Percentiles rank a stretch among this genome's conserved stretches.
These are phyloP conservation scores for Drosophila lacicola DNA, from an alignment of 2,888 invertebrate genomes.

Conservation along the genomic window DNA sequence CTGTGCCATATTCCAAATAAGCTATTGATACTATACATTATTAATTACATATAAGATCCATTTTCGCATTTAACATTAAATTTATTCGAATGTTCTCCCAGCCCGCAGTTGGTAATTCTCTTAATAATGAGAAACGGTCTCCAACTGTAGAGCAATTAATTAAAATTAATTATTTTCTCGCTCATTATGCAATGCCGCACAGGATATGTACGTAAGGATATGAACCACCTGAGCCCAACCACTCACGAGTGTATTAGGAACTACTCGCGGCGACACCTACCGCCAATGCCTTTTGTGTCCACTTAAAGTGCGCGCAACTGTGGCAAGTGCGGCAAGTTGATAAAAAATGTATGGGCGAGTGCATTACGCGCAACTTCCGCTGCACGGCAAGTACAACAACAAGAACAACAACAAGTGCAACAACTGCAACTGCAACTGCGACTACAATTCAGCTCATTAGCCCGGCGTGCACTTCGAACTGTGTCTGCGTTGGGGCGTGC, in stretches of 20 bases:
- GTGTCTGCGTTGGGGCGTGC: constrained; percentile 60
- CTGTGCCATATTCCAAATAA: no score
- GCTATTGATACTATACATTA: no score
- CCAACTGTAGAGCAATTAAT: constrained; percentile 18
- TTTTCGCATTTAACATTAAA: background rate
- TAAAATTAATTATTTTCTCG: constrained; percentile 43
- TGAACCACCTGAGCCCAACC: background rate
- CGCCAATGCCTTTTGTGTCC: constrained; percentile 16
- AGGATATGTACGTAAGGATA: background rate
- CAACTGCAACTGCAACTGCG: constrained; percentile 14
- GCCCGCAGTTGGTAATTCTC: background rate
- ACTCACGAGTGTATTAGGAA: constrained; percentile 2
- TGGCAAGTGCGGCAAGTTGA: constrained; percentile 45
- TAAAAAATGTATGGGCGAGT: constrained; percentile 72
- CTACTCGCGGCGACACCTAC: constrained; percentile 11
- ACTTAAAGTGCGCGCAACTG: constrained; percentile 22
- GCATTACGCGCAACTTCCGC: constrained; percentile 64
- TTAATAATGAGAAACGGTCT: background rate
- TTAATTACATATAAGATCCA: background rate
- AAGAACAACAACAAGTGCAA: constrained; percentile 5
- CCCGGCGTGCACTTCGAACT: constrained; percentile 57
- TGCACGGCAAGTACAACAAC: constrained; percentile 11
- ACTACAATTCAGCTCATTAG: constrained; percentile 67
- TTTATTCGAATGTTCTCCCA: background rate
- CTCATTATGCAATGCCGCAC: constrained; percentile 46